Percentiles rank a stretch among this genome's conserved stretches.
These are phyloP conservation scores for Nothoprocta pentlandii DNA, from an alignment of 2,113 vertebrate species.

Conservation along the genomic window DNA sequence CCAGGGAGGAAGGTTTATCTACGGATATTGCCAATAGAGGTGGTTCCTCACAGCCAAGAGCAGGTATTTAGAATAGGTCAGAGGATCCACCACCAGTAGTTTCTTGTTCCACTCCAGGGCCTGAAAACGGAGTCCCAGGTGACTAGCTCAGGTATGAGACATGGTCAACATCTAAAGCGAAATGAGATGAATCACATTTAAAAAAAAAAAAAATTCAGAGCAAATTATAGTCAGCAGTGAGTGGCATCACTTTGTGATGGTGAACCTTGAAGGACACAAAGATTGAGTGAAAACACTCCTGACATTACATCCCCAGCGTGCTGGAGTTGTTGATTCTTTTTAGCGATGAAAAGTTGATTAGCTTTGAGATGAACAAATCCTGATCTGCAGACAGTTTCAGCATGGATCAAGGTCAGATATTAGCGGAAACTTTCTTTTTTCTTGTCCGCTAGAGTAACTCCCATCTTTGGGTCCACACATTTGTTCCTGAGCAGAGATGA, in stretches of 20 bases:
- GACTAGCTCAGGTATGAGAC: background rate
- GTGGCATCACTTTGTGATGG: fast-evolving
- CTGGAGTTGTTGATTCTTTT: background rate
- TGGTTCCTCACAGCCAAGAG: background rate
- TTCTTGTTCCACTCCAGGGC: background rate
- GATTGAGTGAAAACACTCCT: background rate
- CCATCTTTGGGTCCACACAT: background rate
- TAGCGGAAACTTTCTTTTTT: background rate
- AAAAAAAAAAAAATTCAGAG: background rate
- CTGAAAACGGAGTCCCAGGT: background rate
- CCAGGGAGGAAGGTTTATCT: background rate
- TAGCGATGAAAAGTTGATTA: background rate
- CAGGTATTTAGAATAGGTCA: background rate
- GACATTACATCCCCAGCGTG: background rate
- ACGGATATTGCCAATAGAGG: background rate
- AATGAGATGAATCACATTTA: background rate
- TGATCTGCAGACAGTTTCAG: background rate
- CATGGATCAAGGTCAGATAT: background rate
- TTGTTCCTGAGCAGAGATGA: background rate
- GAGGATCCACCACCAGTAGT: background rate
- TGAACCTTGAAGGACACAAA: background rate
- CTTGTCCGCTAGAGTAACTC: background rate
- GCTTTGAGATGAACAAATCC: background rate
- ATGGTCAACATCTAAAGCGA: background rate
- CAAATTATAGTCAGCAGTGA: background rate